These are phyloP conservation scores for Pogonocichla stellata DNA, from an alignment of 2,113 vertebrate species.

Conservation along the genomic window DNA sequence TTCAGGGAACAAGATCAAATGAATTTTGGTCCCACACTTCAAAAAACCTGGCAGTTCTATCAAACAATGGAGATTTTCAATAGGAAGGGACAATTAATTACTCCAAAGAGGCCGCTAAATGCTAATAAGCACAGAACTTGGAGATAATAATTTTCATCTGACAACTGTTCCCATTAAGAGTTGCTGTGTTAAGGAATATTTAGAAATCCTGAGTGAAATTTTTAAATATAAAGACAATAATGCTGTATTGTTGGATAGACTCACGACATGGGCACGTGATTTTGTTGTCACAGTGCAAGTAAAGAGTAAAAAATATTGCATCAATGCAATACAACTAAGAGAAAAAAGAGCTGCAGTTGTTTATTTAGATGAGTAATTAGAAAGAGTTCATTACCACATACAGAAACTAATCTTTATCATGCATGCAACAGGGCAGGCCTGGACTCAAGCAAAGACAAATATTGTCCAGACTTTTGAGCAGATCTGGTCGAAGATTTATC, in stretches of 20 bases:
- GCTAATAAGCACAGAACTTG: conserved; percentile 28
- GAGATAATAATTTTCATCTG: conserved; percentile 20
- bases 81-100: conserved; percentile 26
- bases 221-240: not conserved
- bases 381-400: not conserved
- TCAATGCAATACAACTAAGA: not conserved
- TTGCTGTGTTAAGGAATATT: conserved; percentile 14
- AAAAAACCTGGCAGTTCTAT: conserved; percentile 35
- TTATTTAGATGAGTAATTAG: not conserved
- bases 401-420: not conserved
- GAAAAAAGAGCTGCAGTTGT: not conserved
- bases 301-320: not conserved
- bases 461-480: not conserved
- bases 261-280: not conserved
- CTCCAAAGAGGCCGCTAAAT: not conserved
- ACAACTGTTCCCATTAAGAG: not conserved
- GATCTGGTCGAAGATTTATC: not conserved
- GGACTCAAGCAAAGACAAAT: not conserved
- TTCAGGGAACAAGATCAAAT: conserved; percentile 20
- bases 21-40: conserved; percentile 2
- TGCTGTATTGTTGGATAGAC: not conserved
- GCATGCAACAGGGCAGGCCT: not conserved
- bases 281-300: not conserved
- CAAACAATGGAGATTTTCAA: conserved; percentile 25
- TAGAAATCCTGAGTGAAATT: not conserved